These are phyloP conservation scores for Lytechinus pictus DNA, from an alignment of 35 echinoderm and acorn worm genomes.

Conservation along the genomic window DNA sequence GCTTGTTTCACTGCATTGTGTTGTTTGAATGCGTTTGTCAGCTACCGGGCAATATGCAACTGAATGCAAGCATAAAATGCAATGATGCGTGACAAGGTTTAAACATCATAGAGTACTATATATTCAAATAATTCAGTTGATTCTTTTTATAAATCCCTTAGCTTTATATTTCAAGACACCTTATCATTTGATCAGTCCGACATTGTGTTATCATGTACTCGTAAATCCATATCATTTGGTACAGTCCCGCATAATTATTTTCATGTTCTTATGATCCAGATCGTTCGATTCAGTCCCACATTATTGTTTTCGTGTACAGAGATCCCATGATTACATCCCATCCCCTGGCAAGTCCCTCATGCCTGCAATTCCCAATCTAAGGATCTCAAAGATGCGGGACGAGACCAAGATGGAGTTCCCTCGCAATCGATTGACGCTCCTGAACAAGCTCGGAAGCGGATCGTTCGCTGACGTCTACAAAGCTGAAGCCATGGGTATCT, in stretches of 20 bases:
- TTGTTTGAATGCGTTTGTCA: too few species aligned
- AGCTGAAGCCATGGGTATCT: slow-evolving; percentile 71
- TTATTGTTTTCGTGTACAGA: not conserved
- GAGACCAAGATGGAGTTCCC: slow-evolving; percentile 47
- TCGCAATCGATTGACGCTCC: slow-evolving; percentile 43
- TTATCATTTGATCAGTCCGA: too few species aligned
- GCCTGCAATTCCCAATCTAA: slow-evolving; percentile 28
- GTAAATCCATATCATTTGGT: not conserved
- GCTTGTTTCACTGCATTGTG: too few species aligned
- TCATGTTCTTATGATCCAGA: not conserved
- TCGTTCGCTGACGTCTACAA: slow-evolving; percentile 79
- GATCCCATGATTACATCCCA: slow-evolving; percentile 15
- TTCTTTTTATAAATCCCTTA: too few species aligned
- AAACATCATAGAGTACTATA: too few species aligned
- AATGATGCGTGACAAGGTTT: too few species aligned
- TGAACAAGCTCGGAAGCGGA: slow-evolving; percentile 65
- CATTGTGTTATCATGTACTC: too few species aligned
- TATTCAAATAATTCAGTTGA: too few species aligned
- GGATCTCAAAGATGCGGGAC: not conserved
- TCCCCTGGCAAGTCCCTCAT: not conserved
- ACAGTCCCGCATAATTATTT: not conserved
- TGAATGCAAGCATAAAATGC: too few species aligned
- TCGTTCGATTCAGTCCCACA: not conserved
- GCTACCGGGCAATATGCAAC: too few species aligned
- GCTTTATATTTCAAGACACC: too few species aligned